Conservation (phyloP, 2,113 vertebrate species). For the Petroica traversi region DNA sequence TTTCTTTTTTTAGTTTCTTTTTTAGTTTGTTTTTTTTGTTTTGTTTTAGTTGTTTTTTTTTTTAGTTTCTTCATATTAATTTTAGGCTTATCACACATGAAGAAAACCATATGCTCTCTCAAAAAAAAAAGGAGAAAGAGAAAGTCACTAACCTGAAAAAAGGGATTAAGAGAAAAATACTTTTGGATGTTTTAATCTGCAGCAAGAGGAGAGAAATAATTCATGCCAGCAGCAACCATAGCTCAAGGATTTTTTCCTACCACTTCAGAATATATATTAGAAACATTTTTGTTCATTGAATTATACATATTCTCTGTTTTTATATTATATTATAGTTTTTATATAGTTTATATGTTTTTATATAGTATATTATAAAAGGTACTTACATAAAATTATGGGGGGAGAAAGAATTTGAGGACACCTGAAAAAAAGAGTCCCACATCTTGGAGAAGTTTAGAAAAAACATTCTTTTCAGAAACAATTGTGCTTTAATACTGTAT, state of each 20-base stretch:
- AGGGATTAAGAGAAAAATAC: background rate
- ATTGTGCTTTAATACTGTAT: background rate
- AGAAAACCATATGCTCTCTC: background rate
- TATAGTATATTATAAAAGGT: background rate
- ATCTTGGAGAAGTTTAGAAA: background rate
- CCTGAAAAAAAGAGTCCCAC: background rate
- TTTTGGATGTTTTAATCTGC: conserved; percentile 3
- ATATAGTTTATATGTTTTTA: too few species aligned
- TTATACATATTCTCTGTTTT: background rate
- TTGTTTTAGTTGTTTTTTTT: background rate
- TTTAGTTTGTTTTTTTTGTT: background rate
- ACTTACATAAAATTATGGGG: background rate
- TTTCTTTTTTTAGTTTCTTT: too few species aligned
- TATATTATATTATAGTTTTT: too few species aligned
- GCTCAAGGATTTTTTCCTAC: background rate
- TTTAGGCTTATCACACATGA: background rate
- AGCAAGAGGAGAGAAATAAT: background rate
- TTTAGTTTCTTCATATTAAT: background rate
- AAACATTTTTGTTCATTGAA: background rate
- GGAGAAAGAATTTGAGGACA: background rate
- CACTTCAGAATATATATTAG: background rate
- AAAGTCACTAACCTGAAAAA: background rate
- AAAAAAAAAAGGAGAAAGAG: background rate
- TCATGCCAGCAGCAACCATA: background rate
- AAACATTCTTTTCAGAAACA: background rate